Conservation (phyloP, 37 sponge, comb jelly and placozoan species). For the Dysidea cf. avara region DNA sequence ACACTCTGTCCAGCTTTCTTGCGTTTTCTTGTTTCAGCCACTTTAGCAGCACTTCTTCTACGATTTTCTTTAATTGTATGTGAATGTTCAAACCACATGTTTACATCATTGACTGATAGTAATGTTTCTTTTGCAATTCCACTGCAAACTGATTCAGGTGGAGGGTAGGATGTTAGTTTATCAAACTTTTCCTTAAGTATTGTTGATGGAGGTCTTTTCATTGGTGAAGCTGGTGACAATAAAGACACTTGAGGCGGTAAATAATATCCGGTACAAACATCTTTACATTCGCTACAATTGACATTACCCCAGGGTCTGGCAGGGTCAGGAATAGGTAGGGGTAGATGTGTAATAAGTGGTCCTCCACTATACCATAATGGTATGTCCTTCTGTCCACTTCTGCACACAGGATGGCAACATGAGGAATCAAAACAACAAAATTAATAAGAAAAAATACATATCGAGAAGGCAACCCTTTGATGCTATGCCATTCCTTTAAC, state of each 20-base stretch:
- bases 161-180: too few species aligned
- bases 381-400: not conserved
- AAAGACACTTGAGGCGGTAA: conserved; percentile 1
- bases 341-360: too few species aligned
- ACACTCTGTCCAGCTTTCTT: too few species aligned
- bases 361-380: conserved; percentile 27
- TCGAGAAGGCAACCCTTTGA: not conserved
- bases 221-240: not conserved
- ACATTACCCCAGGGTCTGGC: conserved; percentile 15
- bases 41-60: too few species aligned
- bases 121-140: too few species aligned
- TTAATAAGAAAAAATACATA: conserved; percentile 15
- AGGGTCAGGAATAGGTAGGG: conserved; percentile 13
- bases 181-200: conserved; percentile 10
- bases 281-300: conserved; percentile 5
- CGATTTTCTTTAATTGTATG: too few species aligned
- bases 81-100: conserved; percentile 23
- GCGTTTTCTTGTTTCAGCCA: too few species aligned
- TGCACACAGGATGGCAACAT: too few species aligned
- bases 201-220: conserved; percentile 39
- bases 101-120: conserved; percentile 4
- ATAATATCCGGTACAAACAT: conserved; percentile 6
- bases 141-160: not conserved
- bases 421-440: not conserved
- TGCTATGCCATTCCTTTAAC: not conserved